Base-by-base conservation (phyloP, 2,888 invertebrate genomes). In the Chesias legatella region DNA sequence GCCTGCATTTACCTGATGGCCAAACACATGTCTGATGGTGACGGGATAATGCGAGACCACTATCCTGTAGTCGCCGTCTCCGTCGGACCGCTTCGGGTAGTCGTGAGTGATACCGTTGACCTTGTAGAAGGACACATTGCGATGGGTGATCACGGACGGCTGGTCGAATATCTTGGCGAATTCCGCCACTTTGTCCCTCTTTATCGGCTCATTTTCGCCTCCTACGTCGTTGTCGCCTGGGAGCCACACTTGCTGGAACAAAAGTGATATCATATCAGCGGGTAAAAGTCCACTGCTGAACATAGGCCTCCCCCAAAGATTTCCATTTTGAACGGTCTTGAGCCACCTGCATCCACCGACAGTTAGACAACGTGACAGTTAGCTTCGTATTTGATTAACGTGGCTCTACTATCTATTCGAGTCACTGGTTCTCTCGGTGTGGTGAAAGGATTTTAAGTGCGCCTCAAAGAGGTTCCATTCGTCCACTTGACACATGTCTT, bases 221-320 rank as follows among this genome's bases (percentile, higher is more conserved):
- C 98, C 99, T 43, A 99, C 96, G 70, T 99, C 99, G 79, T 99
- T 99, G 74, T 99, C 99, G 3, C 99, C 99, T 10, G 98, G 96
- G 48, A 98, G 78, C 90, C 94, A 97, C 35, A 98, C 89, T 79
- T 91, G 91, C 94, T 94, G 77, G 20, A 24, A 6, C 13, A 6
- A 28, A 25, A 26, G 21, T n/a, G n/a, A n/a, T n/a, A n/a, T n/a
- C n/a, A n/a, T n/a, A n/a, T n/a, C n/a, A n/a, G n/a, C n/a, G n/a
- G n/a, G n/a, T n/a, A n/a, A n/a, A n/a, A n/a, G n/a, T n/a, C n/a
- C n/a, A n/a, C n/a, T n/a, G n/a, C n/a, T n/a, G n/a, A n/a, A n/a
- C n/a, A n/a, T n/a, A n/a, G n/a, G n/a, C n/a, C n/a, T n/a, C n/a
- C n/a, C n/a, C n/a, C n/a, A n/a, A n/a, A n/a, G n/a, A n/a, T n/a